Evolutionary conservation across 2,888 invertebrate genomes (phyloP), one percentile per base, ranked within the genome.

Genomic region (Trisateles emortualis): DNA sequence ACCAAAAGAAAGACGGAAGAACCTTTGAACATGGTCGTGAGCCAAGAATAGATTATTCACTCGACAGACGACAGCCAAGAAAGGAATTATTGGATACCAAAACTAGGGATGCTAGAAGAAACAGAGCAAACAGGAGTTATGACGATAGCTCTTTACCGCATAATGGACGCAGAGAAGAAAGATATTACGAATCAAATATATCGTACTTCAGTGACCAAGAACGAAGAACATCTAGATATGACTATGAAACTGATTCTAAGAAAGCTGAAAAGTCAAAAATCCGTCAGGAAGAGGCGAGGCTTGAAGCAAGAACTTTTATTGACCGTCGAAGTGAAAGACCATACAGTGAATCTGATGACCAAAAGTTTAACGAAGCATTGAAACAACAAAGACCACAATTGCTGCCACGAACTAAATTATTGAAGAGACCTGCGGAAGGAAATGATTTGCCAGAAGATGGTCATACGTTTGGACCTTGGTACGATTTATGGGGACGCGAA

Each of bases 381-480:
- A 93, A 92, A 53, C 90, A 92, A 74, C 78, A 94, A 72, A 93
- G 92, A 71, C 93, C 93, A 26, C 94, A 94, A 74, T 88, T 96
- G 50, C 86, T 96, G 39, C 96, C 96, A 0, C 93, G 96, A 52
- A 96, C 96, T 1, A 96, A 96, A 79, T 84, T 96, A 40, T 85
- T 95, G 44, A 95, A 96, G 76, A 93, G 94, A 65, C 84, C 94
- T 39, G 83, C 81, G 13, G 93, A 93, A 54, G 87, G 85, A 52
- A 84, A 77, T 52, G 94, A 94, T 67, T 84, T 93, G 57, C 92
- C 92, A 44, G 93, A 94, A 74, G 94, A 94, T 51, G 95, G 94
- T 8, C 96, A 96, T 76, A 95, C 95, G 66, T 97, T 96, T 81
- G 97, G 97, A 0, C 97, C 97, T 0, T 97, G 97, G 97, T 97